A percentile compares a stretch with the other conserved stretches of the same genome.
Evolutionary conservation across 2,113 vertebrate genomes (phyloP).

Genomic region (Spilogale gracilis): DNA sequence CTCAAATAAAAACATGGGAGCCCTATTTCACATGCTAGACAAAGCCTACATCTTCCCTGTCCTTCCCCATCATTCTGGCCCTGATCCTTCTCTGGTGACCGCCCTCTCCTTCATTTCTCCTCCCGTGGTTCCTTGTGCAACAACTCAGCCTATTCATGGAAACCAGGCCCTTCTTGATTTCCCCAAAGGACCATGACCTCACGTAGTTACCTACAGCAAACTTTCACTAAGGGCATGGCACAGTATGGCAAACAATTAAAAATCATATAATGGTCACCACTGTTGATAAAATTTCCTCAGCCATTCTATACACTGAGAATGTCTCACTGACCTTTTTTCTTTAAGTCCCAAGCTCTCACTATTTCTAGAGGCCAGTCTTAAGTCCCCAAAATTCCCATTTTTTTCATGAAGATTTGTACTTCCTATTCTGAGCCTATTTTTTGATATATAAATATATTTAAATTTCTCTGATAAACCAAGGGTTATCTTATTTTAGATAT

Average conservation of each 20-base stretch:
- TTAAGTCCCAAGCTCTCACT: not conserved
- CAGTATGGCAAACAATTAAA: not conserved
- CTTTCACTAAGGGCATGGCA: not conserved
- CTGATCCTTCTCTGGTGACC: not conserved
- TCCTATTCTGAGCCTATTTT: not conserved
- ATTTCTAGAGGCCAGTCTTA: not conserved
- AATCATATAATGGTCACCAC: not conserved
- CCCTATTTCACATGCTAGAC: not conserved
- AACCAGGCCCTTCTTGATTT: not conserved
- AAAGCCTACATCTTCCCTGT: not conserved
- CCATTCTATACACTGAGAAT: not conserved
- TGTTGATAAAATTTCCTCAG: not conserved
- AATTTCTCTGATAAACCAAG: constrained; percentile 1
- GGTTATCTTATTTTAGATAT: not conserved
- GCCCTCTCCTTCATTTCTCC: not conserved
- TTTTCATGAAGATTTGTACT: not conserved
- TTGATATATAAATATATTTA: not conserved
- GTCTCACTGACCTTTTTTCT: not conserved
- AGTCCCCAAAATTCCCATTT: not conserved
- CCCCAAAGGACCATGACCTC: not conserved
- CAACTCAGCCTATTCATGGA: not conserved
- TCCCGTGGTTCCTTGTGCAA: not conserved
- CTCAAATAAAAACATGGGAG: not conserved
- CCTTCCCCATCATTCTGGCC: not conserved
- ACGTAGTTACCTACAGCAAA: not conserved